These are phyloP conservation scores for Lepus americanus DNA, from an alignment of 2,113 vertebrate genomes.

Conservation along the genomic window DNA sequence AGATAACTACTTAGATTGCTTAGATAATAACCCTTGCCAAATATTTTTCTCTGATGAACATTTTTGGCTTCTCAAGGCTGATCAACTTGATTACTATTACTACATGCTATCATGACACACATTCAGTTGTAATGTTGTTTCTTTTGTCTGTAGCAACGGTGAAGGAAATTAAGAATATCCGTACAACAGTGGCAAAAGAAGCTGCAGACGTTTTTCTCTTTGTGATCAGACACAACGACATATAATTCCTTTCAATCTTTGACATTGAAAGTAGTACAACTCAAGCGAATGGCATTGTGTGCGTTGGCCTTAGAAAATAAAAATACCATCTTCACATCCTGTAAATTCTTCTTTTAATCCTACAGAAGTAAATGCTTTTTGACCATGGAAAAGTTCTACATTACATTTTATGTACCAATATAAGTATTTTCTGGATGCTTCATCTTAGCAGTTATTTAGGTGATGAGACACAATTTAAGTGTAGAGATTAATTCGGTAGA, in stretches of 20 bases:
- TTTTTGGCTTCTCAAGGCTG: slow-evolving; percentile 77
- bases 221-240: slow-evolving; percentile 65
- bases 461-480: background rate
- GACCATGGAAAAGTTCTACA: rapidly evolving
- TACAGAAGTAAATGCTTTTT: background rate
- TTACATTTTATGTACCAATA: rapidly evolving
- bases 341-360: slow-evolving; percentile 38
- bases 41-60: slow-evolving; percentile 74
- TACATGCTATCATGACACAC: slow-evolving; percentile 71
- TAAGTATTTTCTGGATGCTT: background rate
- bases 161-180: slow-evolving; percentile 73
- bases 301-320: slow-evolving; percentile 57
- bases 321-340: background rate
- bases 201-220: slow-evolving; percentile 74
- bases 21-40: slow-evolving; percentile 75
- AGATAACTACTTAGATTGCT: slow-evolving; percentile 81
- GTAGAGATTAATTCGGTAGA: background rate
- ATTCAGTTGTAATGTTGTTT: slow-evolving; percentile 69
- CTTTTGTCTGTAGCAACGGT: slow-evolving; percentile 76
- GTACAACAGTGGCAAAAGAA: slow-evolving; percentile 20
- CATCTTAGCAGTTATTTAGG: background rate
- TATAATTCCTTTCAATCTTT: slow-evolving; percentile 77
- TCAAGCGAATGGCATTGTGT: slow-evolving; percentile 60
- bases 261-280: slow-evolving; percentile 69
- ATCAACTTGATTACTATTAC: slow-evolving; percentile 81